A percentile compares a stretch with the other conserved stretches of the same genome.
Conservation (phyloP, 2,113 vertebrate species). For the Geococcyx californianus region DNA sequence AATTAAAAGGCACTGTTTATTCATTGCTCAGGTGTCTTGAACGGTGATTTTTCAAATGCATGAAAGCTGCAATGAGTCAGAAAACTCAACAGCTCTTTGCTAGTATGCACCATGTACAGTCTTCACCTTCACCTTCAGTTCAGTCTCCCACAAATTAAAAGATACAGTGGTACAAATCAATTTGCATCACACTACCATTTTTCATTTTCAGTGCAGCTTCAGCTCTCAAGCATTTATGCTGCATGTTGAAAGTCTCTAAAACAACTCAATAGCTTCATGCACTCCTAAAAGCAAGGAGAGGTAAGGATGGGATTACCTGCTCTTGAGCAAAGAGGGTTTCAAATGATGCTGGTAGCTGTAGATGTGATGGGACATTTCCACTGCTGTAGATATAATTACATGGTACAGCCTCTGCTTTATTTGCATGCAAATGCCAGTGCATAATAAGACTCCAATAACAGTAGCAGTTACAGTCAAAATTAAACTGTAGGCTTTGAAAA, state of each 20-base stretch:
- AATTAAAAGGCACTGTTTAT: neutral
- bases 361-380: neutral
- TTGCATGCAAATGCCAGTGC: neutral
- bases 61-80: neutral
- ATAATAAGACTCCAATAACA: neutral
- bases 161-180: neutral
- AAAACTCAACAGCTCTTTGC: neutral
- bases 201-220: neutral
- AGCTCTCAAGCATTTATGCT: neutral
- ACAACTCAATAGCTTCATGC: accelerated
- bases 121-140: neutral
- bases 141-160: neutral
- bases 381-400: neutral
- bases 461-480: neutral
- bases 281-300: neutral
- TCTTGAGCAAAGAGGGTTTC: neutral
- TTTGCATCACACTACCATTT: neutral
- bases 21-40: neutral
- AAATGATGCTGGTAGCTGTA: neutral
- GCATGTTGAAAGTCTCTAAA: neutral
- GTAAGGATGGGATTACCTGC: neutral
- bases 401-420: neutral
- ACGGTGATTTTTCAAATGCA: neutral
- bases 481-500: neutral
- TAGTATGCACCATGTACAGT: neutral